phyloP scores from a whole-genome alignment of 2,113 vertebrate species.

The Aphyosemion australe region DNA sequence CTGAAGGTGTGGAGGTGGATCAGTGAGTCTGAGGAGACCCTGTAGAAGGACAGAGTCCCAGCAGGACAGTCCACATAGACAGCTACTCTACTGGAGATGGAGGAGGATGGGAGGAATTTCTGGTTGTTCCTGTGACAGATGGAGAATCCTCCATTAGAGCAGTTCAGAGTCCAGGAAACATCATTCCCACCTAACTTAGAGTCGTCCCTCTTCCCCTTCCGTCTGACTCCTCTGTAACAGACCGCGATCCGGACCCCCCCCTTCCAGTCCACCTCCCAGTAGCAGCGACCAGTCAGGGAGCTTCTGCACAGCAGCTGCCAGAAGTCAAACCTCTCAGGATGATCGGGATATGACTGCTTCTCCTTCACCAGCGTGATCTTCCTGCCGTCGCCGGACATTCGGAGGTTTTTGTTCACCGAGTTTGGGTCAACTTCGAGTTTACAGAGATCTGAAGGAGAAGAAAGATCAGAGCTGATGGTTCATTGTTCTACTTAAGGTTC shows the following conservation, averaged over 20 bases:
- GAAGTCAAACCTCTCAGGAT: conserved; percentile 3
- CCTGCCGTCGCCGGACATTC: conserved; percentile 6
- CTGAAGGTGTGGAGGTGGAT: no score
- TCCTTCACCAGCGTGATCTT: conserved; percentile 2
- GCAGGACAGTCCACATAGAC: no score
- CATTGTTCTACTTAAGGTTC: not conserved
- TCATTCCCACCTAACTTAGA: no score
- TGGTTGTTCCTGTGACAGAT: not conserved
- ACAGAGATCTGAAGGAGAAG: conserved; percentile 11
- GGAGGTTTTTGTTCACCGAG: conserved; percentile 17
- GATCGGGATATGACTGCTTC: conserved; percentile 5
- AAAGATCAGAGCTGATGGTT: not conserved
- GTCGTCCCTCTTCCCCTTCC: no score
- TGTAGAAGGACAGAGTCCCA: no score
- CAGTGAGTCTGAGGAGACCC: no score
- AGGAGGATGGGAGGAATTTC: not conserved
- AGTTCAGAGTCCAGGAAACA: no score
- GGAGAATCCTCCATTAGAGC: no score
- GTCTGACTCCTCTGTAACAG: no score
- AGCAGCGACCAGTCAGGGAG: conserved; percentile 14
- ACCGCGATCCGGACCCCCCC: not conserved
- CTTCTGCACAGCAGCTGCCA: conserved; percentile 24
- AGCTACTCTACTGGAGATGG: no score
- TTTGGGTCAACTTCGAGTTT: conserved; percentile 16
- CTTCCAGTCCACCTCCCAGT: no score